Percentiles rank a stretch among this genome's conserved stretches.
Evolutionary conservation across 2,888 invertebrate species (phyloP).

Genomic region (Pseudanteris insignis): DNA sequence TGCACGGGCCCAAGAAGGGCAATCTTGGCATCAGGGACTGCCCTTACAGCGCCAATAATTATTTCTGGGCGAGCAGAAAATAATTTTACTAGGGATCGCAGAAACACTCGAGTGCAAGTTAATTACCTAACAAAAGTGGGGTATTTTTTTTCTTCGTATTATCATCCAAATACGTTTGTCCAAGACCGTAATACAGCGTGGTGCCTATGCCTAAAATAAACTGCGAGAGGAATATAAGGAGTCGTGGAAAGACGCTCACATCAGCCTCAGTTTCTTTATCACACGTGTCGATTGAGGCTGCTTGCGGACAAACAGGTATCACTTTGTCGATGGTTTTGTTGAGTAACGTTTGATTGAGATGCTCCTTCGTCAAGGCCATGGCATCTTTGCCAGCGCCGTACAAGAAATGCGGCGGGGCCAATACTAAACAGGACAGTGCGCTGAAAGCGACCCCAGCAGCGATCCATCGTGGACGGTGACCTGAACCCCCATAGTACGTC

Average conservation of each 20-base stretch:
- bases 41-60: too few species aligned
- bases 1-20: too few species aligned
- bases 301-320: slow-evolving; percentile 55
- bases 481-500: slow-evolving; percentile 74
- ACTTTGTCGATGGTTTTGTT: slow-evolving; percentile 51
- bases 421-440: slow-evolving; percentile 71
- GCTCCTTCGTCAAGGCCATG: slow-evolving; percentile 67
- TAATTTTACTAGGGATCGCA: too few species aligned
- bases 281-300: slow-evolving; percentile 63
- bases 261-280: slow-evolving; percentile 65
- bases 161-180: slow-evolving; percentile 76
- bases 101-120: too few species aligned
- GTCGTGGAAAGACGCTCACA: slow-evolving; percentile 67
- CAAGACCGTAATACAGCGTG: slow-evolving; percentile 73
- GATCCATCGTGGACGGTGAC: slow-evolving; percentile 75
- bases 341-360: slow-evolving; percentile 58
- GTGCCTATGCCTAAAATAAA: slow-evolving; percentile 76
- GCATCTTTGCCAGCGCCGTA: slow-evolving; percentile 72
- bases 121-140: slow-evolving; percentile 72
- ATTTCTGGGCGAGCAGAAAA: too few species aligned
- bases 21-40: too few species aligned
- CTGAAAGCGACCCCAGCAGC: slow-evolving; percentile 73
- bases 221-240: slow-evolving; percentile 74
- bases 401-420: slow-evolving; percentile 72
- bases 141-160: slow-evolving; percentile 74